Conservation (phyloP, 2,113 vertebrate genomes). For the Synodontis membranacea region DNA sequence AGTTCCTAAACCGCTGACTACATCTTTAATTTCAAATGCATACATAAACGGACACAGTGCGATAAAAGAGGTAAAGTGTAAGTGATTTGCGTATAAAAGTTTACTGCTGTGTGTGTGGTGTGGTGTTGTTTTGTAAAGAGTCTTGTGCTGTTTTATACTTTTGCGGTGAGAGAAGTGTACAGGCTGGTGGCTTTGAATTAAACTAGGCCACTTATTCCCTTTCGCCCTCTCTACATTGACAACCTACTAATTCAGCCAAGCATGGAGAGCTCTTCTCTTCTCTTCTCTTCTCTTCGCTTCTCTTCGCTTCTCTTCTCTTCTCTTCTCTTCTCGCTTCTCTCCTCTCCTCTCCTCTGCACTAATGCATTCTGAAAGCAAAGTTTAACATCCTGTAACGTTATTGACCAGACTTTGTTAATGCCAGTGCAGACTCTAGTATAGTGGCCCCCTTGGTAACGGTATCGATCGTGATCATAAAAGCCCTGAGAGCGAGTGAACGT, state of each 20-base stretch:
- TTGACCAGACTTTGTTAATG: constrained; percentile 44
- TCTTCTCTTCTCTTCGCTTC: constrained; percentile 5
- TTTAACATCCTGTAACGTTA: constrained; percentile 38
- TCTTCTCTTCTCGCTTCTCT: neutral
- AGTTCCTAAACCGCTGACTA: neutral
- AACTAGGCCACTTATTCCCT: constrained; percentile 52
- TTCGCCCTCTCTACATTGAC: constrained; percentile 35
- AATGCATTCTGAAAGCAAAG: constrained; percentile 37
- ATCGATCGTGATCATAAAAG: constrained; percentile 50
- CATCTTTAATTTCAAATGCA: neutral
- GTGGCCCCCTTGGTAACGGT: constrained; percentile 48
- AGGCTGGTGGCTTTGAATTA: constrained; percentile 27
- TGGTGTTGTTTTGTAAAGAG: neutral
- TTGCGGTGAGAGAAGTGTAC: neutral
- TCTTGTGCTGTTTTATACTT: neutral
- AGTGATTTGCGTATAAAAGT: neutral
- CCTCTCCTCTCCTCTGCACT: constrained; percentile 19
- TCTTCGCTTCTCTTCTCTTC: neutral
- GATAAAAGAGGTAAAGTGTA: neutral
- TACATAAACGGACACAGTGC: neutral
- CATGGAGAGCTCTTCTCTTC: constrained; percentile 27
- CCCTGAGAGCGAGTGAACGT: constrained; percentile 41
- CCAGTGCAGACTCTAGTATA: constrained; percentile 39
- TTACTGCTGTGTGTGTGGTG: neutral
- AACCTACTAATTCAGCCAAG: constrained; percentile 51